Evolutionary conservation across 2,113 vertebrate genomes (phyloP).

Genomic region (Gobio gobio): DNA sequence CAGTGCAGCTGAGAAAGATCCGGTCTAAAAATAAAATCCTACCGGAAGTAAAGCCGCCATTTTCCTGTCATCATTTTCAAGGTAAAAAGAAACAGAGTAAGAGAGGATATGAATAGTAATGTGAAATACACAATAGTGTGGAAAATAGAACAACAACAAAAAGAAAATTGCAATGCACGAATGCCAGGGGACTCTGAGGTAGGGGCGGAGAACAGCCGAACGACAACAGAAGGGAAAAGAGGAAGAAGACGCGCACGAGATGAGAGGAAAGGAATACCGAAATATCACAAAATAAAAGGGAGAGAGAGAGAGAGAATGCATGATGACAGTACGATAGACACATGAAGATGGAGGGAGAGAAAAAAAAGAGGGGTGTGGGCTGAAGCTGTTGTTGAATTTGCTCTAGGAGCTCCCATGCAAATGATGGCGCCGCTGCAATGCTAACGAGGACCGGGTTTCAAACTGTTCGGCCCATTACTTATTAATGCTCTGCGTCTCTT

Average conservation of each 20-base stretch:
- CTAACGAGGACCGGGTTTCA: slow-evolving; percentile 79
- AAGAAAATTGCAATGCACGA: slow-evolving; percentile 45
- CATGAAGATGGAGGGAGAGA: slow-evolving; percentile 47
- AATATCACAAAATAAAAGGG: slow-evolving; percentile 20
- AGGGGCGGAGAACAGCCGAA: not conserved
- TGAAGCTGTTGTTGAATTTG: slow-evolving; percentile 60
- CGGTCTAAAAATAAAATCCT: slow-evolving; percentile 60
- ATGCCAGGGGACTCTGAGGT: slow-evolving; percentile 20
- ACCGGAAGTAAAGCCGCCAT: slow-evolving; percentile 38
- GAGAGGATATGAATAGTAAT: slow-evolving; percentile 6
- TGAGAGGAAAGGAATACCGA: not conserved
- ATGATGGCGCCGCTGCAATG: slow-evolving; percentile 74
- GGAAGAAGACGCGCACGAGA: not conserved
- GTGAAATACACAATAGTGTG: slow-evolving; percentile 13
- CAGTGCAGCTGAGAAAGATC: slow-evolving; percentile 43
- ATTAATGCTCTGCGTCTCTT: slow-evolving; percentile 78
- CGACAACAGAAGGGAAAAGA: not conserved
- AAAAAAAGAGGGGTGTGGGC: slow-evolving; percentile 26
- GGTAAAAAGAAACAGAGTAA: slow-evolving; percentile 28
- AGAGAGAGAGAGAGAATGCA: not conserved
- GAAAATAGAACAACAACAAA: slow-evolving; percentile 36
- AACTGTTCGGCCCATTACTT: slow-evolving; percentile 82
- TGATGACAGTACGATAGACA: slow-evolving; percentile 46
- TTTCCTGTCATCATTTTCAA: slow-evolving; percentile 63
- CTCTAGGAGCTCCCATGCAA: slow-evolving; percentile 75